Conservation (phyloP, 2,113 vertebrate genomes). For the Actenoides hombroni region DNA sequence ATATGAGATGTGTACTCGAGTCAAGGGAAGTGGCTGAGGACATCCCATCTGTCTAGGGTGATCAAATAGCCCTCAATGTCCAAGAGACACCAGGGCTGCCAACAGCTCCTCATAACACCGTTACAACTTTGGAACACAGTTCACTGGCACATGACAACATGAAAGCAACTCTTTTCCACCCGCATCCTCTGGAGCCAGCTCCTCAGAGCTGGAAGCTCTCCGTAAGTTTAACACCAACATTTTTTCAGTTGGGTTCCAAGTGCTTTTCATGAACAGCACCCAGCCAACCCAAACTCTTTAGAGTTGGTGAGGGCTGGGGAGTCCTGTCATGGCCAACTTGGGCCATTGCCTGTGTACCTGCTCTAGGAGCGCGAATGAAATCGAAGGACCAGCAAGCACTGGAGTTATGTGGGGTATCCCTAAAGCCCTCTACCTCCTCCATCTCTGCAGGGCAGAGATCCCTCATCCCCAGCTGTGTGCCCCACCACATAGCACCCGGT, state of each 20-base stretch:
- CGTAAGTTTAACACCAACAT: background rate
- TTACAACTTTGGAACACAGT: fast-evolving
- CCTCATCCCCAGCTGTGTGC: background rate
- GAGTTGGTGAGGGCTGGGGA: background rate
- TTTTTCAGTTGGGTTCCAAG: background rate
- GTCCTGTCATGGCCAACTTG: background rate
- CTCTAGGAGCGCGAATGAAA: background rate
- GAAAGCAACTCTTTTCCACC: background rate
- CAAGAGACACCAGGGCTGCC: background rate
- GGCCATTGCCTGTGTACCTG: fast-evolving
- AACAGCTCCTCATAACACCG: fast-evolving
- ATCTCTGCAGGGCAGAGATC: background rate
- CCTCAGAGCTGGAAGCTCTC: background rate
- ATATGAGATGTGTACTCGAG: fast-evolving
- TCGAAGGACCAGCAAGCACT: background rate
- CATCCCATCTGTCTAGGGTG: background rate
- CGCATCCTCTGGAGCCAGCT: background rate
- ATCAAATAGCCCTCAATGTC: background rate
- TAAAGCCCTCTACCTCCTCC: background rate
- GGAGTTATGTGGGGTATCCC: background rate
- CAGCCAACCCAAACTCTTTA: background rate
- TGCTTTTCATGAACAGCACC: background rate
- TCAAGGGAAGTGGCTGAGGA: background rate
- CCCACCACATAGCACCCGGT: fast-evolving
- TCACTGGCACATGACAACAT: background rate